A percentile compares a stretch with the other conserved stretches of the same genome.
These are phyloP conservation scores for Triplophysa siluroides DNA, from an alignment of 2,113 vertebrate species.

Conservation along the genomic window DNA sequence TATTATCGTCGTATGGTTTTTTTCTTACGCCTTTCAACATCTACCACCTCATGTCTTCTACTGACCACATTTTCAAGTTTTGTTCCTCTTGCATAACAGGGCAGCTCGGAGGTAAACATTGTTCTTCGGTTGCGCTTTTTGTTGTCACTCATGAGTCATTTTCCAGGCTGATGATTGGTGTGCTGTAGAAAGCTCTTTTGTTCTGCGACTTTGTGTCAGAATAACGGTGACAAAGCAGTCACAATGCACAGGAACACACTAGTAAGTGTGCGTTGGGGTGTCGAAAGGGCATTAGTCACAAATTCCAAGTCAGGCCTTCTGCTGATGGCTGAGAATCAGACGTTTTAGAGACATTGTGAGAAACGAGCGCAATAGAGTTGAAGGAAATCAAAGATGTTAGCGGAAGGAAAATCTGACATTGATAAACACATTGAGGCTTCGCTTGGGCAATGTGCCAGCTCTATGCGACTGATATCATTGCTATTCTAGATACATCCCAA, in stretches of 20 bases:
- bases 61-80: not conserved
- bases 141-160: conserved; percentile 30
- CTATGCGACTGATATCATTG: conserved; percentile 11
- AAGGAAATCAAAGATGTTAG: too few relatives aligned
- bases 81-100: not conserved
- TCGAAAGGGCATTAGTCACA: not conserved
- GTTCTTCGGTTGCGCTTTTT: conserved; percentile 16
- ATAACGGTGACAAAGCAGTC: conserved; percentile 4
- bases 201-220: not conserved
- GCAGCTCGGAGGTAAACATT: conserved; percentile 19
- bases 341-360: not conserved
- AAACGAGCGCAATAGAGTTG: too few relatives aligned
- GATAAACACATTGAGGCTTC: too few relatives aligned
- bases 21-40: not conserved
- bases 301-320: not conserved
- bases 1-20: not conserved
- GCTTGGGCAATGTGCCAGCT: too few relatives aligned
- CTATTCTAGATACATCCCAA: not conserved
- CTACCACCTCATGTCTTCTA: too few relatives aligned
- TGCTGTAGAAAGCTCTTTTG: not conserved
- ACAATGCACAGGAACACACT: conserved; percentile 3
- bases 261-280: not conserved
- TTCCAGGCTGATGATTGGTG: conserved; percentile 11
- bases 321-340: too few relatives aligned
- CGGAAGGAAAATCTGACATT: too few relatives aligned